Base-by-base conservation (phyloP, 1,140 invertebrate species). In the Ceratitis capitata region DNA sequence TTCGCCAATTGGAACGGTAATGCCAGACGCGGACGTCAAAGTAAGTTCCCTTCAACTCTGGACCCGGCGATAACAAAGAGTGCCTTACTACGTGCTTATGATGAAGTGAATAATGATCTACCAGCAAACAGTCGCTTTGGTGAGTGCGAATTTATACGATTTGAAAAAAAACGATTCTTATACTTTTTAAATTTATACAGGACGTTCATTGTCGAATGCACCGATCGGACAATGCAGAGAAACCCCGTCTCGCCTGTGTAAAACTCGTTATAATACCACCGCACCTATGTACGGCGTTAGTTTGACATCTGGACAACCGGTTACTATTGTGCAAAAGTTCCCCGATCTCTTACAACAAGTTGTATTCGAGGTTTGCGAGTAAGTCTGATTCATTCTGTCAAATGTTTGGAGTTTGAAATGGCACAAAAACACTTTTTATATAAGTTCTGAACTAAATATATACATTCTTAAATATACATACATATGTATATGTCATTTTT, bases 241-340 rank as follows among this genome's bases (percentile, higher is more conserved):
- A 86, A 94, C 95, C 26, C 96, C 97, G 0, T 92, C 95, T 4
- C 93, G 97, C 83, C 93, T 98, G 19, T 98, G 97, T 89, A 95
- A 96, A 89, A 97, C 97, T 5, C 93, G 96, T 74, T 98, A 97
- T 92, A 98, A 98, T 92, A 98, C 97, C 3, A 98, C 97, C 47
- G 97, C 97, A 14, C 97, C 97, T 3, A 97, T 98, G 96, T 98
- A 97, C 91, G 97, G 97, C 6, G 96, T 98, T 32, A 97, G 96
- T 32, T 92, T 98, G 7, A 98, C 97, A 3, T 97, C 97, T 29
- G 97, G 97, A 14, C 96, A 98, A 91, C 97, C 97, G 1, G 97
- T 98, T 83, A 98, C 97, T 45, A 98, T 98, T 87, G 97, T 98
- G 32, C 97, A 98, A 92, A 98, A 98, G 92, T 98, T 98, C 89